Evolutionary conservation across 2,113 vertebrate genomes (phyloP).

Genomic region (Cichladusa arquata): DNA sequence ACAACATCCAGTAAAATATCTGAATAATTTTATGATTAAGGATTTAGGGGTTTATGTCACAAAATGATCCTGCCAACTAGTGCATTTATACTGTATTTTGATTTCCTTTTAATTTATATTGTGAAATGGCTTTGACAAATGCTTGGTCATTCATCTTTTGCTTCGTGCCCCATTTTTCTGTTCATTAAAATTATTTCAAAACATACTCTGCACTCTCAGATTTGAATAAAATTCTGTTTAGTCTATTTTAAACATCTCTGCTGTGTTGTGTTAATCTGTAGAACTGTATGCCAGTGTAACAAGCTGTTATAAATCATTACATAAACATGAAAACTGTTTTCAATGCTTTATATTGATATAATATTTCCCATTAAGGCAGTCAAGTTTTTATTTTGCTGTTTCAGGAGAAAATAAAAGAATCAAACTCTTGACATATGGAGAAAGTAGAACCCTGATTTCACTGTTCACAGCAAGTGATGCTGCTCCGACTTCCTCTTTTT

Average conservation of each 20-base stretch:
- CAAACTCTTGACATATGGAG: background rate
- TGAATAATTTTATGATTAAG: background rate
- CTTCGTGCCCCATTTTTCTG: background rate
- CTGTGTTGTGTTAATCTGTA: background rate
- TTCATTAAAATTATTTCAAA: background rate
- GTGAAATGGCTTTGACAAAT: background rate
- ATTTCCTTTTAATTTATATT: background rate
- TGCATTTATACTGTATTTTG: background rate
- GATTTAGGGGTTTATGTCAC: background rate
- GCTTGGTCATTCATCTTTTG: background rate
- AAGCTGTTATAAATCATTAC: background rate
- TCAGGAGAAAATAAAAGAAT: background rate
- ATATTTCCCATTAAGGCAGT: background rate
- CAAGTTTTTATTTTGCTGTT: background rate
- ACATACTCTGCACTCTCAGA: background rate
- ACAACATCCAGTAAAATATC: background rate
- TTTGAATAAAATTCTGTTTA: background rate
- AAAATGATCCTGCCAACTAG: background rate
- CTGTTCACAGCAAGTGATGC: background rate
- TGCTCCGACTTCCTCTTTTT: background rate
- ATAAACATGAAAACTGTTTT: background rate
- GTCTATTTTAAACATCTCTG: background rate
- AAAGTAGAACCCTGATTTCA: background rate
- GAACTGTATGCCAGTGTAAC: background rate
- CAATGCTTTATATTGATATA: background rate